phyloP scores from a whole-genome alignment of 2,113 vertebrate genomes.

The Podilymbus podiceps region DNA sequence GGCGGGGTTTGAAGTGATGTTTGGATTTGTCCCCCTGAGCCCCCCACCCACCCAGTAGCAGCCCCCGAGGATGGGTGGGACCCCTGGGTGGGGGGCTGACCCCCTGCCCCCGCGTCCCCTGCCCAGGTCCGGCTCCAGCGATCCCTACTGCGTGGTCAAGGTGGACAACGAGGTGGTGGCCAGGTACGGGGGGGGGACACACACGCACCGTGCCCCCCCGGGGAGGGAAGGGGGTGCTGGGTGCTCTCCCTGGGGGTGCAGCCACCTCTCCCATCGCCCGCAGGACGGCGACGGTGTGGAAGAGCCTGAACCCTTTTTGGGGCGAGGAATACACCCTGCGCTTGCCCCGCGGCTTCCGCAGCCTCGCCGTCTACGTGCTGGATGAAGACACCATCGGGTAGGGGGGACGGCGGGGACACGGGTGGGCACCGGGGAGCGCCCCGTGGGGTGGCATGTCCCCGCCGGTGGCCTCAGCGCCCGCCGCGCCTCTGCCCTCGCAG shows the following conservation, averaged over 20 bases:
- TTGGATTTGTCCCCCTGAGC: not conserved
- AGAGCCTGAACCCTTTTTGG: slow-evolving; percentile 91
- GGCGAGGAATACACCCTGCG: slow-evolving; percentile 89
- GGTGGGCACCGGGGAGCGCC: not conserved
- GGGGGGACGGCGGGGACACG: not conserved
- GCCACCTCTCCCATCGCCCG: not conserved
- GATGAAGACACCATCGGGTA: slow-evolving; percentile 91
- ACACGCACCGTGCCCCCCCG: rapidly evolving
- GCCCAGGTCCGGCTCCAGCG: slow-evolving; percentile 85
- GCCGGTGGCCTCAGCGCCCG: rapidly evolving
- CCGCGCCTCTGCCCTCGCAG: slow-evolving; percentile 43
- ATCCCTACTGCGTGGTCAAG: slow-evolving; percentile 91
- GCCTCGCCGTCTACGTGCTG: slow-evolving; percentile 86
- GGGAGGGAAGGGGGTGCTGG: no score
- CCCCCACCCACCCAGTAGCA: not conserved
- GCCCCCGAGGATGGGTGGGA: rapidly evolving
- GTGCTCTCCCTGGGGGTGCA: not conserved
- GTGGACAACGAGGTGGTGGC: slow-evolving; percentile 91
- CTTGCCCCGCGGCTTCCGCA: slow-evolving; percentile 84
- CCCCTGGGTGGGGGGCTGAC: not conserved
- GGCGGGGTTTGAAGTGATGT: not conserved
- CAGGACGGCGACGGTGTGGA: slow-evolving; percentile 90
- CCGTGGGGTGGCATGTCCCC: not conserved
- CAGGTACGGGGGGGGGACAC: slow-evolving; percentile 65
- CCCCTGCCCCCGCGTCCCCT: not conserved